These are phyloP conservation scores for Eurytoma adleriae DNA, from an alignment of 2,888 invertebrate species.

Conservation along the genomic window DNA sequence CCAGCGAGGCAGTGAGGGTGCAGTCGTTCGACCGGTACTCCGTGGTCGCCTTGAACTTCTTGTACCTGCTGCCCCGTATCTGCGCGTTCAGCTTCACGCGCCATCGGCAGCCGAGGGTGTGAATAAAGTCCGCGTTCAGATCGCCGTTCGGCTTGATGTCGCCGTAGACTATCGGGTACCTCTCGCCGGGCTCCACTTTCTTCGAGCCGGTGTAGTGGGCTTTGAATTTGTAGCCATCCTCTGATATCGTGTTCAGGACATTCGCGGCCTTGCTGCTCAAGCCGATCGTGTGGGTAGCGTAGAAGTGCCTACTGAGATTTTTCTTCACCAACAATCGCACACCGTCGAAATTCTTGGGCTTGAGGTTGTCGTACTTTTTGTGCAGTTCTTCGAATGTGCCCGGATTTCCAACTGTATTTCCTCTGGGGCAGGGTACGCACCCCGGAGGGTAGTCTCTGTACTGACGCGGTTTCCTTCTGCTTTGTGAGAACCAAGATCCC, in stretches of 20 bases:
- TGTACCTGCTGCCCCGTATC: slow-evolving; percentile 64
- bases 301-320: slow-evolving; percentile 69
- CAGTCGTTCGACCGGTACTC: slow-evolving; percentile 73
- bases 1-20: slow-evolving; percentile 67
- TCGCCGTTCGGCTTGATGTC: slow-evolving; percentile 70
- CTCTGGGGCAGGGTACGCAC: slow-evolving; percentile 63
- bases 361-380: slow-evolving; percentile 68
- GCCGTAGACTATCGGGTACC: slow-evolving; percentile 68
- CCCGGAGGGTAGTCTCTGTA: slow-evolving; percentile 50
- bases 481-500: slow-evolving; percentile 34
- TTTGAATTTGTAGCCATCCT: slow-evolving; percentile 70
- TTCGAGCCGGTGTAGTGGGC: slow-evolving; percentile 69
- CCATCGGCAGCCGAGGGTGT: slow-evolving; percentile 69
- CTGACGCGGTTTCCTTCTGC: slow-evolving; percentile 30
- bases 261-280: slow-evolving; percentile 66
- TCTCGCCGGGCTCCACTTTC: slow-evolving; percentile 66
- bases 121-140: slow-evolving; percentile 66
- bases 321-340: slow-evolving; percentile 65
- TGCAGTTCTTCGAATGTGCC: slow-evolving; percentile 73
- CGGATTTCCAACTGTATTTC: slow-evolving; percentile 69
- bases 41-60: slow-evolving; percentile 62
- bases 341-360: slow-evolving; percentile 71
- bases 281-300: slow-evolving; percentile 66
- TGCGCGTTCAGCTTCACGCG: slow-evolving; percentile 68
- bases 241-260: not conserved